Evolutionary conservation across 2,797 vertebrate species (phyloP), one percentile per base, ranked within the genome.

Genomic region (Gadopsis marmoratus): DNA sequence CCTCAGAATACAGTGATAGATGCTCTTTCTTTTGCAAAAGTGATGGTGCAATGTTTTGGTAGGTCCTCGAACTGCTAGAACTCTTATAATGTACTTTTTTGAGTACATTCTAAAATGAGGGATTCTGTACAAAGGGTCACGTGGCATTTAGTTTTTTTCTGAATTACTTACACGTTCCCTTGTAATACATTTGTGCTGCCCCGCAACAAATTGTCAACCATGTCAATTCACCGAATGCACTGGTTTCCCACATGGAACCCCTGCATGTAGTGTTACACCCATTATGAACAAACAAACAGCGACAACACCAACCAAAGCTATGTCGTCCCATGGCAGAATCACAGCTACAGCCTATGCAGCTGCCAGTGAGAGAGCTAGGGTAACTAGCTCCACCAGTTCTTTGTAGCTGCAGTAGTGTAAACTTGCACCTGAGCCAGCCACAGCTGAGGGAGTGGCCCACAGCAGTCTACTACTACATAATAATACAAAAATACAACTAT

Each of bases 1-100:
- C 82, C 82, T 83, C 62, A 5, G 75, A 83, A 55, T 23, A 75
- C 3, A 73, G 65, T 29, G 48, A 79, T 41, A 53, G 51, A 45
- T 67, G 37, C 19, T n/a, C 39, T 77, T 61, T 65, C 41, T 69
- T 71, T 37, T 73, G 26, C 23, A 37, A 23, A 68, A 43, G 16
- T 39, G n/a, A 68, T 45, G 21, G 29, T 45, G 17, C 21, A 71
- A 37, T 29, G 21, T 23, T 48, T 61, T 23, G 7, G 13, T 19
- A 19, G 16, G 23, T 41, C 45, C 14, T 7, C 4, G 1, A 26
- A 60, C 1, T 1, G 5, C 26, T 54, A 31, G 2, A 47, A 7
- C 0, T 4, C 26, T 37, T 19, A 16, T 3, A 19, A 17, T 17
- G 9, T 37, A 19, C 12, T 23, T 39, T 19, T 54, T 41, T 26